A percentile compares a stretch with the other conserved stretches of the same genome.
phyloP scores from a whole-genome alignment of 2,797 vertebrate species.

The Pyrocephalus nanus region DNA sequence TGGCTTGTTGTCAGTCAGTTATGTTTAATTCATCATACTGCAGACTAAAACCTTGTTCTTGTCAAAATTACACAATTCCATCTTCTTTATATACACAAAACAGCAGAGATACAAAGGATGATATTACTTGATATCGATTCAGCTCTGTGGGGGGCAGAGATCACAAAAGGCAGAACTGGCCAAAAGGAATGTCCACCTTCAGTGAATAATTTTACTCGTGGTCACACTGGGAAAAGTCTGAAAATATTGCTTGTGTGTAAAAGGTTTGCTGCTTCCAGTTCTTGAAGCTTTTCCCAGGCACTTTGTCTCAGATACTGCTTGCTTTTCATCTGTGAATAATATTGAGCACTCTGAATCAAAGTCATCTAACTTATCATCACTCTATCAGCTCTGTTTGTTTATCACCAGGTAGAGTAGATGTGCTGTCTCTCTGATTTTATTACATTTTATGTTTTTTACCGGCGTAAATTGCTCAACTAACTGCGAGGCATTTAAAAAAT shows the following conservation, averaged over 20 bases:
- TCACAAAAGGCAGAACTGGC: conserved; percentile 71
- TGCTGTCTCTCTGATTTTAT: neutral
- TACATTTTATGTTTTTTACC: neutral
- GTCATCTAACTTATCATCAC: neutral
- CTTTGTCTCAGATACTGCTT: conserved; percentile 17
- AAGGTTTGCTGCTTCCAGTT: conserved; percentile 61
- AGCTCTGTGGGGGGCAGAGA: conserved; percentile 71
- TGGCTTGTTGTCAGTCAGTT: conserved; percentile 68
- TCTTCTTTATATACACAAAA: conserved; percentile 75
- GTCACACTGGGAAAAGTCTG: conserved; percentile 73
- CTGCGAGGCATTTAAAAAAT: neutral
- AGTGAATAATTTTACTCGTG: conserved; percentile 73
- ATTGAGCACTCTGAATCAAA: neutral
- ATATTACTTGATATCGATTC: conserved; percentile 74
- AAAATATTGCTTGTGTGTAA: conserved; percentile 70
- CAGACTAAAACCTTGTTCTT: conserved; percentile 70
- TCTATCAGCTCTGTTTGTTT: neutral
- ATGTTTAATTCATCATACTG: conserved; percentile 74
- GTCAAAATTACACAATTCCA: conserved; percentile 75
- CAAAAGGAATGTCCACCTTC: conserved; percentile 73
- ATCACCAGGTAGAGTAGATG: neutral
- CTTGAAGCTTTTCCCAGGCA: conserved; percentile 42
- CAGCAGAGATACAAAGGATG: conserved; percentile 66
- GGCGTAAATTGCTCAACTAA: neutral
- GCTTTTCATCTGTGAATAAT: neutral